These are phyloP conservation scores for Fratercula arctica DNA, from an alignment of 2,797 vertebrate species.

Conservation along the genomic window DNA sequence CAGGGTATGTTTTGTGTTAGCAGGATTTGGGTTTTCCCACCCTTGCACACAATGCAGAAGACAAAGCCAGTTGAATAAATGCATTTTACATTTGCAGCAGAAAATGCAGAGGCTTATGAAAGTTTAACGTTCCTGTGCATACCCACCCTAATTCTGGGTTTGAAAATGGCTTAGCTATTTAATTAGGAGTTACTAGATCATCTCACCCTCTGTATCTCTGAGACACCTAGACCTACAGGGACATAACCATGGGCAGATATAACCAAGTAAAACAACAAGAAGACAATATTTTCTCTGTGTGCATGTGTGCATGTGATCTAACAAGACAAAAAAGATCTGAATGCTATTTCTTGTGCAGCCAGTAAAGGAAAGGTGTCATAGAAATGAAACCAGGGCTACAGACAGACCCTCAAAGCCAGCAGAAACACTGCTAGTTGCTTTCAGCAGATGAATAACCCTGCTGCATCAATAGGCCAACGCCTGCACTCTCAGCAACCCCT, in stretches of 20 bases:
- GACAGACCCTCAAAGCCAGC: not conserved
- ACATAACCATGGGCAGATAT: not conserved
- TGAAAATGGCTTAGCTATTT: not conserved
- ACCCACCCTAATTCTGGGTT: not conserved
- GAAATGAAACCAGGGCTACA: not conserved
- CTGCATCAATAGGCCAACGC: not conserved
- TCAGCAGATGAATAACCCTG: not conserved
- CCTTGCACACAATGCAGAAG: not conserved
- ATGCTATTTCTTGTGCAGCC: not conserved
- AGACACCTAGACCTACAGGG: not conserved
- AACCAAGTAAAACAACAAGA: not conserved
- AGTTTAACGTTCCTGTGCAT: not conserved
- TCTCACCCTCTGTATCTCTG: not conserved
- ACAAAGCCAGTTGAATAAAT: not conserved
- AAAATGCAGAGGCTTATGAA: not conserved
- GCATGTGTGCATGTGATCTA: not conserved
- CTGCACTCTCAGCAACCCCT: not conserved
- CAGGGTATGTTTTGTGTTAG: constrained; percentile 15
- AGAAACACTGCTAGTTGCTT: not conserved
- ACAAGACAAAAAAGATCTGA: not conserved
- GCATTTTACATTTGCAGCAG: not conserved
- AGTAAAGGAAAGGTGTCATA: not conserved
- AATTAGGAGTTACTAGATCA: not conserved
- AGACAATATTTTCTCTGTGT: not conserved
- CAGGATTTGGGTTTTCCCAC: not conserved